Evolutionary conservation across 2,888 invertebrate genomes (phyloP).

Genomic region (Drosophila testacea): DNA sequence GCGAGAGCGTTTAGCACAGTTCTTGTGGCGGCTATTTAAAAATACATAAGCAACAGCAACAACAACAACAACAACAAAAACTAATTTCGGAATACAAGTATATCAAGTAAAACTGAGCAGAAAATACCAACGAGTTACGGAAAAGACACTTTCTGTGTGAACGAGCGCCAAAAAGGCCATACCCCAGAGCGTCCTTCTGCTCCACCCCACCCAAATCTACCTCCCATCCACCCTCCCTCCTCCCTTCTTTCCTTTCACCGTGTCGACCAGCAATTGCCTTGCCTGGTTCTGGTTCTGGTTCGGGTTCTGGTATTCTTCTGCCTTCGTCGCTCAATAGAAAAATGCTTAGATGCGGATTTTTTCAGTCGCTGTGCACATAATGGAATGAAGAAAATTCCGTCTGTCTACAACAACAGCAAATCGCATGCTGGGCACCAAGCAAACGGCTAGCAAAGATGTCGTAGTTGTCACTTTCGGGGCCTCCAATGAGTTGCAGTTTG

Average conservation of each 20-base stretch:
- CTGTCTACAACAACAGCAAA: conserved; percentile 67
- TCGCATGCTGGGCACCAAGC: conserved; percentile 70
- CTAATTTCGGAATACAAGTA: conserved; percentile 70
- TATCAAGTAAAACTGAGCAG: conserved; percentile 75
- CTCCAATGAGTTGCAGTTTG: conserved; percentile 77
- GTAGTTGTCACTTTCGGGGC: conserved; percentile 74
- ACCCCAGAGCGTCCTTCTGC: conserved; percentile 59
- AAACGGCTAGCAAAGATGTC: conserved; percentile 62
- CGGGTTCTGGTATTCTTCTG: conserved; percentile 27
- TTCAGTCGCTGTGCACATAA: conserved; percentile 76
- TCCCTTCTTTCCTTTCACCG: neutral
- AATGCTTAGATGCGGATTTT: conserved; percentile 77
- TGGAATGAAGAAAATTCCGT: conserved; percentile 85
- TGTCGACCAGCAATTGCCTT: neutral
- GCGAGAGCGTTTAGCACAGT: conserved; percentile 78
- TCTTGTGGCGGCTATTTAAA: conserved; percentile 77
- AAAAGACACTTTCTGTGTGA: conserved; percentile 77
- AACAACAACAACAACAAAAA: conserved; percentile 36
- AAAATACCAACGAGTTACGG: conserved; percentile 77
- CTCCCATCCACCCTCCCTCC: neutral
- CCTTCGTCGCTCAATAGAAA: conserved; percentile 73
- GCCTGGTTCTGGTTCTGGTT: conserved; percentile 15
- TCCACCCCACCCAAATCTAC: neutral
- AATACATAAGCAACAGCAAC: conserved; percentile 44
- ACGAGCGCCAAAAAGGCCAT: conserved; percentile 77